A percentile compares a stretch with the other conserved stretches of the same genome.
phyloP scores from a whole-genome alignment of 2,797 vertebrate species.

The Rhodeus uyekii region DNA sequence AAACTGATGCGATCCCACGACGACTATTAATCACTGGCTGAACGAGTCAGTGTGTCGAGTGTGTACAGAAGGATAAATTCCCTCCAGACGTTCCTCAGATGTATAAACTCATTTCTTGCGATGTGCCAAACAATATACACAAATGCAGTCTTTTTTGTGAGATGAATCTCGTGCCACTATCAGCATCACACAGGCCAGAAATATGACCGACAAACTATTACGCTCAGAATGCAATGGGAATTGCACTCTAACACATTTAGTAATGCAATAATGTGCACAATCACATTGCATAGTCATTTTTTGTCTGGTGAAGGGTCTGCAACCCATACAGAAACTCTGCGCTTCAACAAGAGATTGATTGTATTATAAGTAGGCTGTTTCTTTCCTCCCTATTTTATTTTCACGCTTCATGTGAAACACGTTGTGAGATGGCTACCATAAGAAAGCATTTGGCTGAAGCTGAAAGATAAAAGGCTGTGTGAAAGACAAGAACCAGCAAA shows the following conservation, averaged over 20 bases:
- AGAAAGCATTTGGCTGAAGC: constrained; percentile 2
- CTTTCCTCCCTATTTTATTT: constrained; percentile 7
- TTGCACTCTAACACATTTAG: neutral
- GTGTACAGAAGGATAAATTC: constrained; percentile 11
- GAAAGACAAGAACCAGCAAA: neutral
- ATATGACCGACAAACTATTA: neutral
- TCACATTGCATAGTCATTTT: neutral
- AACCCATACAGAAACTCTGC: neutral
- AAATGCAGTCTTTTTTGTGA: neutral
- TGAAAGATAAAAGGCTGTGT: constrained; percentile 19
- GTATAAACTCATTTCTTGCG: neutral
- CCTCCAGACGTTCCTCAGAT: neutral
- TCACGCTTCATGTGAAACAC: neutral
- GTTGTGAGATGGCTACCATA: constrained; percentile 11
- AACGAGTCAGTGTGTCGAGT: neutral
- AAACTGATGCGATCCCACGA: constrained; percentile 38
- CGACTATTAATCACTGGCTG: constrained; percentile 26
- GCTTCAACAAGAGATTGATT: constrained; percentile 11
- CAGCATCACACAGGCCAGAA: neutral
- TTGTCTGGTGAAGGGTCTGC: neutral
- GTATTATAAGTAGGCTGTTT: neutral
- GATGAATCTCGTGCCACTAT: neutral
- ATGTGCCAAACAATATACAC: constrained; percentile 27
- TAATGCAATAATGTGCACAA: neutral
- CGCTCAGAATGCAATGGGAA: neutral